A percentile compares a stretch with the other conserved stretches of the same genome.
phyloP scores from a whole-genome alignment of 2,113 vertebrate species.

The Eulemur macaco region DNA sequence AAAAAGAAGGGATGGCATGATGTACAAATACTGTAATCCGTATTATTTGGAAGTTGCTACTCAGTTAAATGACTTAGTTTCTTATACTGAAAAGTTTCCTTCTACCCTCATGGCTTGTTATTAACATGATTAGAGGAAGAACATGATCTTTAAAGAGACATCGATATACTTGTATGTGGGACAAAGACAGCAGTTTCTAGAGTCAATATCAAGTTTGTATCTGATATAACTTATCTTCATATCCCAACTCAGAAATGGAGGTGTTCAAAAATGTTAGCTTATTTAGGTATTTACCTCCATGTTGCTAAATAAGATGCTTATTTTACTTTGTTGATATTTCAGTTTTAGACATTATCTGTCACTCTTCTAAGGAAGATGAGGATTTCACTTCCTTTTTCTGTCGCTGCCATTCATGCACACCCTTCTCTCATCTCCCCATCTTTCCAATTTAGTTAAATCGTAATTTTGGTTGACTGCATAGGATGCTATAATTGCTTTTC shows the following conservation, averaged over 20 bases:
- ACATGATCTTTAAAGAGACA: not conserved
- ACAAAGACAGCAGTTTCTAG: not conserved
- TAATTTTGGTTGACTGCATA: not conserved
- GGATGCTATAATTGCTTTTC: not conserved
- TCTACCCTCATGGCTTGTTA: not conserved
- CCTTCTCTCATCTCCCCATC: not conserved
- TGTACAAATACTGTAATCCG: not conserved
- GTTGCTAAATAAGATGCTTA: not conserved
- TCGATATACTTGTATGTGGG: not conserved
- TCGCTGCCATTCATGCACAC: not conserved
- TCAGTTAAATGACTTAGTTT: not conserved
- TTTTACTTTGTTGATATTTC: not conserved
- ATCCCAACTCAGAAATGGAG: not conserved
- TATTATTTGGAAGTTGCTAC: not conserved
- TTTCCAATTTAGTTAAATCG: not conserved
- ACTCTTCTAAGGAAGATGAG: not conserved
- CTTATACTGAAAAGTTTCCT: not conserved
- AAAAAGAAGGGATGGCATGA: not conserved
- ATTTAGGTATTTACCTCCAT: not conserved
- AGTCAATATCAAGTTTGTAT: not conserved
- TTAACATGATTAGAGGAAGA: not conserved
- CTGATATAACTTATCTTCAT: too few relatives aligned
- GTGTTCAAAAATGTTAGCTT: not conserved
- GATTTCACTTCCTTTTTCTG: not conserved
- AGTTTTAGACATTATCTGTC: not conserved